phyloP scores from a whole-genome alignment of 2,888 invertebrate species.

The Tigriopus californicus region DNA sequence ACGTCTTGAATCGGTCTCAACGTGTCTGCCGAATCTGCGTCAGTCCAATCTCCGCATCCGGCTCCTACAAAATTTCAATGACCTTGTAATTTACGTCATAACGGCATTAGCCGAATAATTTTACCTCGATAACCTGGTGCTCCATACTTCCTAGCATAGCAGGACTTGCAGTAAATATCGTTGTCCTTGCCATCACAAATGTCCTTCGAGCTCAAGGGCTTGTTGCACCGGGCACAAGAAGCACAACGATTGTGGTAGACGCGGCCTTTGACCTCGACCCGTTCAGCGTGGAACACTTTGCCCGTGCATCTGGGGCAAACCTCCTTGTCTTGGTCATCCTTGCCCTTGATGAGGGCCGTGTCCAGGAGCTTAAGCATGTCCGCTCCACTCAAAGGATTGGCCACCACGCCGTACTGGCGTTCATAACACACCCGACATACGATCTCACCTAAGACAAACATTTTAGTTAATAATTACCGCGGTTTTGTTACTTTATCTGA shows the following conservation, averaged over 20 bases:
- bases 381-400: constrained; percentile 7
- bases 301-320: constrained; percentile 12
- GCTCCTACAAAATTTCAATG: constrained; percentile 8
- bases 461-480: background rate
- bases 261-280: background rate
- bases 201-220: background rate
- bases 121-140: constrained; percentile 14
- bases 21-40: constrained; percentile 4
- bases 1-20: background rate
- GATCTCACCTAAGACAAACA: constrained; percentile 2
- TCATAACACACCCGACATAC: constrained; percentile 8
- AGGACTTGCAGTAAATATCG: constrained; percentile 14
- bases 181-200: constrained; percentile 11
- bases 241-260: constrained; percentile 13
- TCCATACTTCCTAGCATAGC: constrained; percentile 13
- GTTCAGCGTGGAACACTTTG: constrained; percentile 15
- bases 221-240: constrained; percentile 2
- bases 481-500: background rate
- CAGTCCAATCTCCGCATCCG: constrained; percentile 15
- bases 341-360: constrained; percentile 6
- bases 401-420: background rate
- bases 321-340: background rate
- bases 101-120: too few species aligned
- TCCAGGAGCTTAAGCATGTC: constrained; percentile 14
- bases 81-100: too few species aligned